A percentile compares a stretch with the other conserved stretches of the same genome.
These are phyloP conservation scores for Macrocentrus cingulum DNA, from an alignment of 1,140 invertebrate genomes.

Conservation along the genomic window DNA sequence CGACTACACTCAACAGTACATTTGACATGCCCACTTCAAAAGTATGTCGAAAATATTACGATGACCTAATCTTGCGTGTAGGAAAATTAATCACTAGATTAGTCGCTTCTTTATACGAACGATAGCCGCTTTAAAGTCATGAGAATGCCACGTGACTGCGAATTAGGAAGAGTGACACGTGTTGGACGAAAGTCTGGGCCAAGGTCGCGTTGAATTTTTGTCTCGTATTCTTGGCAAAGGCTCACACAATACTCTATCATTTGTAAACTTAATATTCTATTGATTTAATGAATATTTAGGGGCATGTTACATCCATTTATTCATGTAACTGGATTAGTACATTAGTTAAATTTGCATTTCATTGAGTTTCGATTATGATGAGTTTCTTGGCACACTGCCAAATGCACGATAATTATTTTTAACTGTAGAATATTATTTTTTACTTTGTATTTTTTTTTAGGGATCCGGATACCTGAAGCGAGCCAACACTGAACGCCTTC, in stretches of 20 bases:
- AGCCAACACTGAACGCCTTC: slow-evolving; percentile 79
- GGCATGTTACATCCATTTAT: background rate
- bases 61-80: background rate
- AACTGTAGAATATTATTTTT: background rate
- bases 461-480: slow-evolving; percentile 81
- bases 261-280: background rate
- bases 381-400: too few species aligned
- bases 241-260: background rate
- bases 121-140: background rate
- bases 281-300: background rate
- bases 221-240: slow-evolving; percentile 7
- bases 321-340: background rate
- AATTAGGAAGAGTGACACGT: slow-evolving; percentile 8
- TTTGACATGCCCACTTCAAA: slow-evolving; percentile 21
- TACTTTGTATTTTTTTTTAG: slow-evolving; percentile 59
- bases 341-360: too few species aligned
- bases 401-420: background rate
- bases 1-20: background rate
- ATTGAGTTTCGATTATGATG: too few species aligned
- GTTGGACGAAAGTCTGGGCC: background rate
- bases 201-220: slow-evolving; percentile 19
- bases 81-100: background rate
- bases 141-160: slow-evolving; percentile 8
- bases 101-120: background rate
- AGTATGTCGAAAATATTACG: slow-evolving; percentile 16